Evolutionary conservation across 2,888 invertebrate species (phyloP).

Genomic region (Beris morrisii): DNA sequence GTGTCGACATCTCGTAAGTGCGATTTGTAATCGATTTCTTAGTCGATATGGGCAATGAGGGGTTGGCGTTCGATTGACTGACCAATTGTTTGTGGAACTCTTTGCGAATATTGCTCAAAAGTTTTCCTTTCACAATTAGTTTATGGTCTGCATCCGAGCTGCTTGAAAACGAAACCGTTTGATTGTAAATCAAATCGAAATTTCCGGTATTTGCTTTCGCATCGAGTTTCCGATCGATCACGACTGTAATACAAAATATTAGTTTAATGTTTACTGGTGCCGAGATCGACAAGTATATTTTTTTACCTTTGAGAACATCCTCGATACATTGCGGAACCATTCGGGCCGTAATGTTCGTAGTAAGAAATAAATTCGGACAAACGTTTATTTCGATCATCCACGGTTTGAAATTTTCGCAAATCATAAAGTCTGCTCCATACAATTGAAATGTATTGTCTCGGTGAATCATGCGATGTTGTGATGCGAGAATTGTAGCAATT

Average conservation of each 20-base stretch:
- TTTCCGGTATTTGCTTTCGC: slow-evolving; percentile 60
- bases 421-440: slow-evolving; percentile 91
- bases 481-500: slow-evolving; percentile 73
- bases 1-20: background rate
- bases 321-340: slow-evolving; percentile 80
- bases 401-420: slow-evolving; percentile 80
- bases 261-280: too few relatives aligned
- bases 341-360: slow-evolving; percentile 79
- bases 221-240: slow-evolving; percentile 50
- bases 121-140: background rate
- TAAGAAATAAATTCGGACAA: slow-evolving; percentile 78
- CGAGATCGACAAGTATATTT: too few relatives aligned
- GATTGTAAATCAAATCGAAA: slow-evolving; percentile 61
- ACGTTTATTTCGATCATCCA: slow-evolving; percentile 94
- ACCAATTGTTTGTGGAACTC: too few relatives aligned
- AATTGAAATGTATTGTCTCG: slow-evolving; percentile 81
- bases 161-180: background rate
- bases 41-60: too few relatives aligned
- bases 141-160: background rate
- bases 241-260: slow-evolving; percentile 58
- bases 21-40: too few relatives aligned
- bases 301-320: slow-evolving; percentile 72
- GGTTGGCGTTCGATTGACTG: too few relatives aligned
- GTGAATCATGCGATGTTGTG: slow-evolving; percentile 71
- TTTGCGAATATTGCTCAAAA: background rate